Evolutionary conservation across 2,888 invertebrate genomes (phyloP).

Genomic region (Harpalus rubripes): DNA sequence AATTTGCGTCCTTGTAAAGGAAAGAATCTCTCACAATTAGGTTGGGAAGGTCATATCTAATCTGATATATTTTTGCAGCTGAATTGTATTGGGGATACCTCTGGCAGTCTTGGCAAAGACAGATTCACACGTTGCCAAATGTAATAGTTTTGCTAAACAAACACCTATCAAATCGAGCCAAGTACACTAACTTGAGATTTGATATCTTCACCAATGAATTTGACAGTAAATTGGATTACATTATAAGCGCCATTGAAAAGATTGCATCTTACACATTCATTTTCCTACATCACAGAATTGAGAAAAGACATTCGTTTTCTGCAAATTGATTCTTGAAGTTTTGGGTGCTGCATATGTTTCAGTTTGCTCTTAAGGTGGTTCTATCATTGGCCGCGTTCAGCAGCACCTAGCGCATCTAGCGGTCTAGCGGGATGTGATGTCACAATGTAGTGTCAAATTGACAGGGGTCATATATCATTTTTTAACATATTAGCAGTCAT

Average conservation of each 20-base stretch:
- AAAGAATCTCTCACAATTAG: neutral
- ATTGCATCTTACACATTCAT: neutral
- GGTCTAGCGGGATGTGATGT: too few species aligned
- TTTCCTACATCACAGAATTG: too few species aligned
- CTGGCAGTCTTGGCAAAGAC: constrained; percentile 65
- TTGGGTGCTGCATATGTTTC: too few species aligned
- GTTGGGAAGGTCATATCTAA: constrained; percentile 59
- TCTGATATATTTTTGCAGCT: constrained; percentile 62
- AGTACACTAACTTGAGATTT: constrained; percentile 41
- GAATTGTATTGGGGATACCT: constrained; percentile 55
- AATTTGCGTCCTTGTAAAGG: neutral
- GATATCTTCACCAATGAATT: constrained; percentile 33
- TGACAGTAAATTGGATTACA: constrained; percentile 38
- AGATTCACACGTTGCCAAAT: constrained; percentile 53
- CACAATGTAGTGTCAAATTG: too few species aligned
- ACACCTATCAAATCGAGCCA: constrained; percentile 34
- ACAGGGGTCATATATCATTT: too few species aligned
- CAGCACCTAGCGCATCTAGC: too few species aligned
- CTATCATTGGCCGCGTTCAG: too few species aligned
- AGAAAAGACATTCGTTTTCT: too few species aligned
- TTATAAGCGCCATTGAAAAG: constrained; percentile 41
- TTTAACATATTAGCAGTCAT: too few species aligned
- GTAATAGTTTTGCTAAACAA: constrained; percentile 57
- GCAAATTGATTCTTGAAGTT: too few species aligned
- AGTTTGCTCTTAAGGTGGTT: too few species aligned